These are phyloP conservation scores for Eurois occulta DNA, from an alignment of 2,888 invertebrate species.

Conservation along the genomic window DNA sequence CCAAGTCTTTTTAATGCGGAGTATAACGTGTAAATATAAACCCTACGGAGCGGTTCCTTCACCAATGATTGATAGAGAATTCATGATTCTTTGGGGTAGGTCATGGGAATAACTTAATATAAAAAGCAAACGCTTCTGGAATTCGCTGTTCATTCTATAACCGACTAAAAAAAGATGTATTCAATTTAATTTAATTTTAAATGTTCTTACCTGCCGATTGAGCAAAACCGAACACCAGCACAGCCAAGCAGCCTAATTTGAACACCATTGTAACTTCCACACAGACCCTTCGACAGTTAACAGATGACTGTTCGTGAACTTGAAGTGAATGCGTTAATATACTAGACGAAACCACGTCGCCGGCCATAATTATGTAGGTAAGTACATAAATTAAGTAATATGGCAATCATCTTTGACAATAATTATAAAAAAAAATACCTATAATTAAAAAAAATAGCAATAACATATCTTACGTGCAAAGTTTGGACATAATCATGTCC, in stretches of 20 bases:
- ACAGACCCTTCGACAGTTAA: conserved; percentile 10
- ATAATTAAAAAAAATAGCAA: neutral
- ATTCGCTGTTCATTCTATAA: neutral
- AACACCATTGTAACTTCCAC: conserved; percentile 45
- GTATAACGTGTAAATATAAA: too few species aligned
- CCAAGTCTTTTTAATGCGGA: neutral
- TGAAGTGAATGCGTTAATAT: conserved; percentile 50
- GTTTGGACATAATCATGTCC: neutral
- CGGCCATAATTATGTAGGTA: conserved; percentile 27
- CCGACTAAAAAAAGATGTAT: neutral
- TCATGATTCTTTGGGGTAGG: neutral
- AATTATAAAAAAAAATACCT: neutral
- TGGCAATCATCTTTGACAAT: conserved; percentile 2
- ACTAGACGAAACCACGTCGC: conserved; percentile 34
- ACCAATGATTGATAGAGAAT: neutral
- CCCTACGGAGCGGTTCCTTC: neutral
- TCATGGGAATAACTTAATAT: neutral
- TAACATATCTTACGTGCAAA: conserved; percentile 3
- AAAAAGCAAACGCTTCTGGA: neutral
- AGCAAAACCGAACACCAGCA: conserved; percentile 38
- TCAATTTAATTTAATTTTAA: neutral
- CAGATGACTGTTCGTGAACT: conserved; percentile 39
- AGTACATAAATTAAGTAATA: conserved; percentile 29
- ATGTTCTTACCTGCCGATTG: conserved; percentile 46
- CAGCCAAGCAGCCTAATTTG: conserved; percentile 31